A percentile compares a stretch with the other conserved stretches of the same genome.
Conservation (phyloP, 2,797 vertebrate species). For the Anguilla anguilla region DNA sequence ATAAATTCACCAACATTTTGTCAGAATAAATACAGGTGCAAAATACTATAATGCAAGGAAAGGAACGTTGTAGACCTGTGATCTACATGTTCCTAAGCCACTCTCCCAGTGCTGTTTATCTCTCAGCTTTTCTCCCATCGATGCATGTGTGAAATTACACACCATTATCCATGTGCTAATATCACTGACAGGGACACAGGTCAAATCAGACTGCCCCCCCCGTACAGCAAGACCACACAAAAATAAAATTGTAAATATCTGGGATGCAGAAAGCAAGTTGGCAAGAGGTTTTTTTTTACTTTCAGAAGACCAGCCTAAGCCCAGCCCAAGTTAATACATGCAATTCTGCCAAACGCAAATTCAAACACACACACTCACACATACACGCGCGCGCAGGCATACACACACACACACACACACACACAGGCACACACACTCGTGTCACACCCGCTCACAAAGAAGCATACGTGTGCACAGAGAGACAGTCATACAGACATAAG, state of each 20-base stretch:
- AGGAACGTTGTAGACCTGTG: not conserved
- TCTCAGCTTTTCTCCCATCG: not conserved
- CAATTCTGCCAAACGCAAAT: not conserved
- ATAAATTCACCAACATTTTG: not conserved
- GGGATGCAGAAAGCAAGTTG: not conserved
- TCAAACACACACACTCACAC: constrained; percentile 14
- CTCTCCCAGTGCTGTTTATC: not conserved
- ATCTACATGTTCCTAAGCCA: not conserved
- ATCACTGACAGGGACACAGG: not conserved
- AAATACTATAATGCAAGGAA: not conserved
- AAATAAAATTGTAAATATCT: not conserved
- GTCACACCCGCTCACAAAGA: not conserved
- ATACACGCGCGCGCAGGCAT: constrained; percentile 16
- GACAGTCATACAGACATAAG: not conserved
- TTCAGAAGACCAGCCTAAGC: not conserved
- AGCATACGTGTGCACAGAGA: not conserved
- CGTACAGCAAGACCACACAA: not conserved
- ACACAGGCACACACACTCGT: constrained; percentile 4
- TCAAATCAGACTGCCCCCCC: not conserved
- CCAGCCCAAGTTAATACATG: not conserved
- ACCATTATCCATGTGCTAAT: not conserved
- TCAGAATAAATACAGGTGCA: constrained; percentile 23
- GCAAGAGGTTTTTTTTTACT: not conserved
- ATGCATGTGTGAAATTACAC: not conserved
- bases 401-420: not conserved